Evolutionary conservation across 2,797 vertebrate genomes (phyloP).

Genomic region (Gambelia wislizenii): DNA sequence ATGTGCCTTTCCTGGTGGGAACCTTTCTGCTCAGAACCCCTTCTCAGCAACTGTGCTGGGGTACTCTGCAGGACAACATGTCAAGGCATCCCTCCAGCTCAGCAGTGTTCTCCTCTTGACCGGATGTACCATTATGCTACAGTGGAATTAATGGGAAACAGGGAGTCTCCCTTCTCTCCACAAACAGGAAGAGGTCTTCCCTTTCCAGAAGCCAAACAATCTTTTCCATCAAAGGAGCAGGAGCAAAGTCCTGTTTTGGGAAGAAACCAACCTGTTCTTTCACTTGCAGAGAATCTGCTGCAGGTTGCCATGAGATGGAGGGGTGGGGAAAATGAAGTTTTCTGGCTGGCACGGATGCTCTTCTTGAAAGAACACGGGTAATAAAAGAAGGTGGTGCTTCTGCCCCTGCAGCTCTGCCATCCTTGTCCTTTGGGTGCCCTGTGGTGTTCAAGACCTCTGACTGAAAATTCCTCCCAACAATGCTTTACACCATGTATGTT

Average conservation of each 20-base stretch:
- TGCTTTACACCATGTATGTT: neutral
- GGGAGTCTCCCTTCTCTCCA: neutral
- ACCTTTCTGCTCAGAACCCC: constrained; percentile 56
- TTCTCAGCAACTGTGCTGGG: constrained; percentile 38
- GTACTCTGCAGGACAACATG: constrained; percentile 37
- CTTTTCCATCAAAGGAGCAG: constrained; percentile 18
- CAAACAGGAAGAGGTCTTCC: neutral
- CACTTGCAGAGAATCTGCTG: neutral
- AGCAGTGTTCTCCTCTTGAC: constrained; percentile 18
- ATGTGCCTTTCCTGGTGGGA: constrained; percentile 46
- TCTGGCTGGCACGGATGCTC: constrained; percentile 30
- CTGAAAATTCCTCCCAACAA: neutral
- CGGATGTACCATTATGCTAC: constrained; percentile 35
- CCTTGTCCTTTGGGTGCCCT: neutral
- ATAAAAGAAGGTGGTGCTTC: constrained; percentile 21
- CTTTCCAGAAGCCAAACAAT: neutral
- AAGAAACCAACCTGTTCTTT: neutral
- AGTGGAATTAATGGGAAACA: neutral
- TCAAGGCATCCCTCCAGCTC: constrained; percentile 53
- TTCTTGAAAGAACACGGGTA: constrained; percentile 27
- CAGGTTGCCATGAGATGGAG: too few species aligned
- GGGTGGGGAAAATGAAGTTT: neutral
- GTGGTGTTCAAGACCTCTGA: neutral
- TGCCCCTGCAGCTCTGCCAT: constrained; percentile 19
- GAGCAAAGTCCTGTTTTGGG: constrained; percentile 31